These are phyloP conservation scores for Ceyx margarethae DNA, from an alignment of 2,113 vertebrate species.

Conservation along the genomic window DNA sequence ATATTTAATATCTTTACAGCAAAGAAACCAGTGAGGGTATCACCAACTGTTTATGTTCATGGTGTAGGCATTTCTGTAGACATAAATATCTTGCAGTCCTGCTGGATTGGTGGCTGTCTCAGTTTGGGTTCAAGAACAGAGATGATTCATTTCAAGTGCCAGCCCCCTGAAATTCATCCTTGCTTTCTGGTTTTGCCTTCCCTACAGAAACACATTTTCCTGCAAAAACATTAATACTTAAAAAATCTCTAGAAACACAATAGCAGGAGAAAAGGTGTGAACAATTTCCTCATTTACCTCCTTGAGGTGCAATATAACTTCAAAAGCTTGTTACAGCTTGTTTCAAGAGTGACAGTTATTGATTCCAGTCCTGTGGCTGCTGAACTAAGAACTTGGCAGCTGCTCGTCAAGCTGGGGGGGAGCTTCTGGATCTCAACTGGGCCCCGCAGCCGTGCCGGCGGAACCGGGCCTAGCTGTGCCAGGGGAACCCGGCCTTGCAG, in stretches of 20 bases:
- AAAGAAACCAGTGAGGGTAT: neutral
- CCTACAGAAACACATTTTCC: neutral
- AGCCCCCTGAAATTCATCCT: neutral
- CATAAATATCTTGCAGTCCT: neutral
- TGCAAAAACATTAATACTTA: slow-evolving; percentile 17
- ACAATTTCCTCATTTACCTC: slow-evolving; percentile 48
- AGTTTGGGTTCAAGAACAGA: neutral
- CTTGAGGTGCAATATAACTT: slow-evolving; percentile 28
- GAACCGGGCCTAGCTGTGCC: neutral
- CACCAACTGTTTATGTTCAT: neutral
- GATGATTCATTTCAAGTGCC: slow-evolving; percentile 4
- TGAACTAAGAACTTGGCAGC: slow-evolving; percentile 51
- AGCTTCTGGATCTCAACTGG: slow-evolving; percentile 13
- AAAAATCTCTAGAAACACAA: slow-evolving; percentile 38
- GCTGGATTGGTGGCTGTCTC: neutral
- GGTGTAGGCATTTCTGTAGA: neutral
- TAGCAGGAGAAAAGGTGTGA: slow-evolving; percentile 30
- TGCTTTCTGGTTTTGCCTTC: neutral
- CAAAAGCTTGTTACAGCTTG: slow-evolving; percentile 19
- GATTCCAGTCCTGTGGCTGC: slow-evolving; percentile 7
- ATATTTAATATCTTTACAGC: neutral
- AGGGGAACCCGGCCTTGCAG: neutral
- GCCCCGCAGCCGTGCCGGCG: neutral
- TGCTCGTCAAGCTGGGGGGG: slow-evolving; percentile 40
- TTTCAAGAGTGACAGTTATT: slow-evolving; percentile 32